A percentile compares a stretch with the other conserved stretches of the same genome.
Evolutionary conservation across 2,888 invertebrate genomes (phyloP).

Genomic region (Leptopilina myrica): DNA sequence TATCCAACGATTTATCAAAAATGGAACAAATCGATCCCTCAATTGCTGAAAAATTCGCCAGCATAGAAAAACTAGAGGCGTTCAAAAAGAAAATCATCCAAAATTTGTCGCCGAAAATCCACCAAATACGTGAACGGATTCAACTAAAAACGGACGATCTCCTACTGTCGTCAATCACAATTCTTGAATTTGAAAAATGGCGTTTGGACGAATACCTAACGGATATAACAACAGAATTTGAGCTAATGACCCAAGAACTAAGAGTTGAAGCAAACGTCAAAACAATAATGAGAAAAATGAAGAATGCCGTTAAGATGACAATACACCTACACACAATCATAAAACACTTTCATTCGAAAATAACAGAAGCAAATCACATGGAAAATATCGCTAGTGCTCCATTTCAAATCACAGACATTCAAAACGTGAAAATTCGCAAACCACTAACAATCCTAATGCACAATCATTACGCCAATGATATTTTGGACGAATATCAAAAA

Average conservation of each 20-base stretch:
- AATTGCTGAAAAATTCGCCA: background rate
- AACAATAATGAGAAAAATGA: background rate
- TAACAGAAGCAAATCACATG: background rate
- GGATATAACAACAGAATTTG: background rate
- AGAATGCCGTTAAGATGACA: background rate
- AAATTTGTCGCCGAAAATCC: background rate
- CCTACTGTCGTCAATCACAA: background rate
- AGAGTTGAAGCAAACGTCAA: background rate
- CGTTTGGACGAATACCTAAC: background rate
- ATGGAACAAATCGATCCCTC: background rate
- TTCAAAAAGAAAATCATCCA: background rate
- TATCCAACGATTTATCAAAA: background rate
- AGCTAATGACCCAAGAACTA: background rate
- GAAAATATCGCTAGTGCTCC: too few species aligned
- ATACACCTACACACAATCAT: background rate
- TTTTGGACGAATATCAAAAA: background rate
- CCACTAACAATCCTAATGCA: background rate
- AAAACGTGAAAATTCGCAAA: background rate
- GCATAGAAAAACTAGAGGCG: background rate
- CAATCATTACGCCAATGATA: background rate
- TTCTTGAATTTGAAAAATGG: background rate
- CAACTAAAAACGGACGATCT: background rate
- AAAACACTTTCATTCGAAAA: background rate
- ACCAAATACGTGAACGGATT: background rate
- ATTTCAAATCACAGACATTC: too few species aligned